phyloP scores from a whole-genome alignment of 2,113 vertebrate genomes.

The Nothoprocta perdicaria region DNA sequence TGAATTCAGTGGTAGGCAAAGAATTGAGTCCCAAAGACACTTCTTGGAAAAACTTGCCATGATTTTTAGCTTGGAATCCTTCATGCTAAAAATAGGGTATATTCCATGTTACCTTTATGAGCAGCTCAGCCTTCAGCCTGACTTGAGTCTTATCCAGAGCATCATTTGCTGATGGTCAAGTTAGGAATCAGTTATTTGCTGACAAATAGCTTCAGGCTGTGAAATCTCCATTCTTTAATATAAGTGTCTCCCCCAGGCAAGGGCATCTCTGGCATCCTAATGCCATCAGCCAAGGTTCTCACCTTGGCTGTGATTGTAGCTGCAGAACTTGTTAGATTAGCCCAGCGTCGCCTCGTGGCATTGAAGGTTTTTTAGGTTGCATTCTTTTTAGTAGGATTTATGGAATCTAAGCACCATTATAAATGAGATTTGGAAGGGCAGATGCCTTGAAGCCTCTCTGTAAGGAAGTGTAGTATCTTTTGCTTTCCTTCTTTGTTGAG shows the following conservation, averaged over 20 bases:
- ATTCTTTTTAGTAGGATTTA: not conserved
- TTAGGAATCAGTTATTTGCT: not conserved
- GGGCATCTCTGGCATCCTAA: not conserved
- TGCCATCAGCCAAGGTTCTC: not conserved
- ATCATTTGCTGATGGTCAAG: not conserved
- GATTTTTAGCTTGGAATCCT: not conserved
- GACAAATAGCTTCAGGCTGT: not conserved
- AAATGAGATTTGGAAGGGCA: not conserved
- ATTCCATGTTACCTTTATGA: not conserved
- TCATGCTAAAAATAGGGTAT: not conserved
- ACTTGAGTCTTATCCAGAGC: not conserved
- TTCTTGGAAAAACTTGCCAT: no score
- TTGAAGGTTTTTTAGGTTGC: not conserved
- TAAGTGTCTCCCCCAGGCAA: not conserved
- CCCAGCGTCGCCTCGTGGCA: not conserved
- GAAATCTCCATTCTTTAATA: not conserved
- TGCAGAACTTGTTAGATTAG: not conserved
- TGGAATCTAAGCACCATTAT: not conserved
- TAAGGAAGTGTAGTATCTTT: not conserved
- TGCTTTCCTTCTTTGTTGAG: not conserved
- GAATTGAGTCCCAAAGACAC: not conserved
- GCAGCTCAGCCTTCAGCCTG: not conserved
- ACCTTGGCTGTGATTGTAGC: not conserved
- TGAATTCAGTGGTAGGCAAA: not conserved
- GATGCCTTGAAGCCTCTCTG: not conserved